phyloP scores from a whole-genome alignment of 2,797 vertebrate species.

The Philypnodon macrostomus region DNA sequence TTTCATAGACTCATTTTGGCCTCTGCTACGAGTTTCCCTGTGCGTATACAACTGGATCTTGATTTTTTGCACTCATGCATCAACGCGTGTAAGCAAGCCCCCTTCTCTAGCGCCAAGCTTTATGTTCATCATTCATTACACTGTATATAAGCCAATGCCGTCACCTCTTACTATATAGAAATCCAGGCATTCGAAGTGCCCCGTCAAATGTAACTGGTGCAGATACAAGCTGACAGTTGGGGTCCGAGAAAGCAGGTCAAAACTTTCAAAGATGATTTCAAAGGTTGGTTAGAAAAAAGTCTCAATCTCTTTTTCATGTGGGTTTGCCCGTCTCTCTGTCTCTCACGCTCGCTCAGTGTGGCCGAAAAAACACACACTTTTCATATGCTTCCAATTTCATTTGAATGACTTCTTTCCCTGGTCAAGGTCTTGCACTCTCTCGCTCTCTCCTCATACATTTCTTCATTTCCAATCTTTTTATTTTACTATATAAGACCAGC shows the following conservation, averaged over 20 bases:
- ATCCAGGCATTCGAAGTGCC: too few species aligned
- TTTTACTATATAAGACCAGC: conserved; percentile 80
- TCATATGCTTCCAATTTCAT: conserved; percentile 74
- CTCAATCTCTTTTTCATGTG: conserved; percentile 64
- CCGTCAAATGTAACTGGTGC: conserved; percentile 78
- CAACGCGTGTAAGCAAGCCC: conserved; percentile 74
- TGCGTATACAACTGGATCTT: conserved; percentile 41
- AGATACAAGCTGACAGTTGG: conserved; percentile 77
- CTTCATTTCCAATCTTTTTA: conserved; percentile 87
- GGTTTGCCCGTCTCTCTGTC: conserved; percentile 49
- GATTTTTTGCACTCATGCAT: conserved; percentile 47
- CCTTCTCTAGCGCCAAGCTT: conserved; percentile 69
- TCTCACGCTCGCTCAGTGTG: conserved; percentile 56
- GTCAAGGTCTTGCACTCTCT: conserved; percentile 60
- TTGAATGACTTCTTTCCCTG: conserved; percentile 66
- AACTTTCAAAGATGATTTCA: conserved; percentile 57
- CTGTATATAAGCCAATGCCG: conserved; percentile 41
- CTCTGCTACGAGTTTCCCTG: conserved; percentile 36
- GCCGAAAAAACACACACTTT: conserved; percentile 54
- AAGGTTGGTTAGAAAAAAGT: conserved; percentile 52
- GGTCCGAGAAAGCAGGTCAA: conserved; percentile 46
- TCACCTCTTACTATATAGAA: conserved; percentile 73
- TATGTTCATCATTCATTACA: conserved; percentile 72
- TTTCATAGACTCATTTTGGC: conserved; percentile 39
- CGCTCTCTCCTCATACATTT: conserved; percentile 50